Evolutionary conservation across 2,888 invertebrate species (phyloP).

Genomic region (Cryptosula pallasiana): DNA sequence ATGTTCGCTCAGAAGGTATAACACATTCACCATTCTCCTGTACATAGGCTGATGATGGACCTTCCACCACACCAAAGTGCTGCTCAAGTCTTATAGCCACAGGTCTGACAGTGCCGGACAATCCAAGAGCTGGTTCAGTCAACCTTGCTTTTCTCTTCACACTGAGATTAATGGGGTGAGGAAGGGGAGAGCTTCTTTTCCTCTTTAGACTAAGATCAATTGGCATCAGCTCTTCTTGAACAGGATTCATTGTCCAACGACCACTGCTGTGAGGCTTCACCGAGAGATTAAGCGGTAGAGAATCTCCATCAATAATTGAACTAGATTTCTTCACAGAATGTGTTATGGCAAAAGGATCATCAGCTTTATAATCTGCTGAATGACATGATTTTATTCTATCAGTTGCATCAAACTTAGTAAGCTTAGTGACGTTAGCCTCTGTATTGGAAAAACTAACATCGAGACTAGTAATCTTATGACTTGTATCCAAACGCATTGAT

Average conservation of each 20-base stretch:
- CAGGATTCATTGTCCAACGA: neutral
- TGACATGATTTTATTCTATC: too few species aligned
- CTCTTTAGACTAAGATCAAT: neutral
- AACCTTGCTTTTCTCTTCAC: neutral
- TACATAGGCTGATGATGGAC: neutral
- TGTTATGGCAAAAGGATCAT: too few species aligned
- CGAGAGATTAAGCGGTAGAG: neutral
- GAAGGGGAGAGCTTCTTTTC: neutral
- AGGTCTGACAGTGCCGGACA: neutral
- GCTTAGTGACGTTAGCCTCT: too few species aligned
- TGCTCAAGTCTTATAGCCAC: neutral
- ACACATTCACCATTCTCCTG: neutral
- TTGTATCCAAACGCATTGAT: too few species aligned
- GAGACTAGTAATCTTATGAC: too few species aligned
- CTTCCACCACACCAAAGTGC: neutral
- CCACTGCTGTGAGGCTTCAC: neutral
- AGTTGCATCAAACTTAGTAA: too few species aligned
- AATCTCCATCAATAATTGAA: neutral
- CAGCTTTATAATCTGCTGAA: too few species aligned
- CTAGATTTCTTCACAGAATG: too few species aligned
- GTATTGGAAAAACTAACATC: too few species aligned
- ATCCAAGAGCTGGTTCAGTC: neutral
- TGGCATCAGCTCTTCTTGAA: neutral
- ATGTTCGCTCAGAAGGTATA: too few species aligned
- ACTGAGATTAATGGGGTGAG: neutral